Base-by-base conservation (phyloP, 1,140 invertebrate genomes). In the Papilio aristodemus region DNA sequence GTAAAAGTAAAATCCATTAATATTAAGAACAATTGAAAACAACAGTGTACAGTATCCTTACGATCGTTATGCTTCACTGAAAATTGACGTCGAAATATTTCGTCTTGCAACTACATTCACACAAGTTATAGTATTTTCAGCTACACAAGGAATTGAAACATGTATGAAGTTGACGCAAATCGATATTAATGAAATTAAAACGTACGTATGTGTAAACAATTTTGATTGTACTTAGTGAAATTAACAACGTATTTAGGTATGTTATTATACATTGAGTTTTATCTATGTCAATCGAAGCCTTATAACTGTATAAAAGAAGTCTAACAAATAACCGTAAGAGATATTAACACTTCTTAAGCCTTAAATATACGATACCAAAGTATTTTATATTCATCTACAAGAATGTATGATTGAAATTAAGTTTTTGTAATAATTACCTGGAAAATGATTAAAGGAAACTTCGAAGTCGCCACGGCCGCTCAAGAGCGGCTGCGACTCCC, bases 401-500 rank as follows among this genome's bases (percentile, higher is more conserved):
- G 22, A 46, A 63, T 67, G 14, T 46, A 39, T 11, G 41, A 22
- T 41, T 64, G 37, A 41, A 58, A 57, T 22, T 17, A 64, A 13
- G 41, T 76, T 77, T 59, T 80, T 73, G 79, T 71, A 60, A 57
- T 69, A 59, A 58, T 63, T 92, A 97, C 96, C 96, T 93, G 95
- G 94, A 89, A 97, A 97, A 76, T 95, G 94, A 90, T 97, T 97
- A 74, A 94, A 96, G 39, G 94, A 94, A 59, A 95, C 92, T 86
- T 96, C 95, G 73, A 94, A 92, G 79, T 96, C 95, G 90, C 96
- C 94, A 76, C 95, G 94, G 92, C 95, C 94, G 90, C 96, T 95
- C 27, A 97, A 93, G 73, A 98, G 94, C 85, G 97, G 97, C 93
- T 97, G 96, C 88, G 96, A 97, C 93, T 98, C 97, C 83, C 96